A percentile compares a stretch with the other conserved stretches of the same genome.
Evolutionary conservation across 2,797 vertebrate species (phyloP).

Genomic region (Pseudocheirus occidentalis): DNA sequence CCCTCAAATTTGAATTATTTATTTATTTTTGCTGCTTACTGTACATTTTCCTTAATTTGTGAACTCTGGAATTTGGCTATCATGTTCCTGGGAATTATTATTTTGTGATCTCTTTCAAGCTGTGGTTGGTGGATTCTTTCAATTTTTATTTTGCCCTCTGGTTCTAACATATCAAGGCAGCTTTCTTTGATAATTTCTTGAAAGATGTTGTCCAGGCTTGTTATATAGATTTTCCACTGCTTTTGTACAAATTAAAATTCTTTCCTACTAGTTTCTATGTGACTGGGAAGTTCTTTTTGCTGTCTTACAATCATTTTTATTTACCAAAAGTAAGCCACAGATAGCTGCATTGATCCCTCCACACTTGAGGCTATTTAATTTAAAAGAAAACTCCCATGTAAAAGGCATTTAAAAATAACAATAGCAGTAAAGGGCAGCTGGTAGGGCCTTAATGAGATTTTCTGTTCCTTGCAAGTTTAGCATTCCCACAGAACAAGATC

Average conservation of each 20-base stretch:
- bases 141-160: background rate
- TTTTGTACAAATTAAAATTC: conserved; percentile 69
- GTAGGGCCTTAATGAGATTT: conserved; percentile 80
- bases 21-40: too few relatives aligned
- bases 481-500: conserved; percentile 76
- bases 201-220: background rate
- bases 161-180: background rate
- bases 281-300: conserved; percentile 66
- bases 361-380: conserved; percentile 74
- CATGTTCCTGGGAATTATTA: too few relatives aligned
- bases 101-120: too few relatives aligned
- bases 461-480: conserved; percentile 76
- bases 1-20: too few relatives aligned
- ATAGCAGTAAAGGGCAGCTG: conserved; percentile 75
- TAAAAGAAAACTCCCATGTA: conserved; percentile 73
- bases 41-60: too few relatives aligned
- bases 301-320: conserved; percentile 78
- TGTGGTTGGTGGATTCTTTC: background rate
- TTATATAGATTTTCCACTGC: conserved; percentile 58
- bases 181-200: background rate
- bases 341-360: conserved; percentile 77
- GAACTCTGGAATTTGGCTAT: too few relatives aligned
- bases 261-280: conserved; percentile 41
- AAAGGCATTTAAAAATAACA: conserved; percentile 77
- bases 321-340: conserved; percentile 71